Evolutionary conservation across 2,888 invertebrate species (phyloP).

Genomic region (Blastobasis adustella): DNA sequence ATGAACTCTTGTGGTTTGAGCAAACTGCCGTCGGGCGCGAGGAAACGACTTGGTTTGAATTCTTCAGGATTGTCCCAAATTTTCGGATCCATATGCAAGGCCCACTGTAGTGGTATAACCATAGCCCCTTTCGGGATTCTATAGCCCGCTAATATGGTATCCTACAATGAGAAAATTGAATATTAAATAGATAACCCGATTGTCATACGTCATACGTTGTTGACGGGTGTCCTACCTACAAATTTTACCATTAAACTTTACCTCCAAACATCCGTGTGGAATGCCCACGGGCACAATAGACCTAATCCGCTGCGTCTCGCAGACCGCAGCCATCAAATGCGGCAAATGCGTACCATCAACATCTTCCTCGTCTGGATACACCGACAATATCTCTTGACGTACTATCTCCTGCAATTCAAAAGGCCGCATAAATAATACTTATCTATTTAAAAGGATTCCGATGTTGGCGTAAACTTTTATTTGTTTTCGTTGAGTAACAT

Average conservation of each 20-base stretch:
- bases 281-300: slow-evolving; percentile 89
- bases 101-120: slow-evolving; percentile 89
- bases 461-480: no score
- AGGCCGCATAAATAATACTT: background rate
- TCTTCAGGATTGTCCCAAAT: slow-evolving; percentile 80
- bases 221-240: background rate
- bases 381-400: slow-evolving; percentile 70
- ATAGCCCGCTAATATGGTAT: slow-evolving; percentile 76
- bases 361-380: slow-evolving; percentile 68
- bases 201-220: no score
- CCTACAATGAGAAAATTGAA: slow-evolving; percentile 37
- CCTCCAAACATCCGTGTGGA: slow-evolving; percentile 82
- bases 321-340: slow-evolving; percentile 82
- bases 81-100: slow-evolving; percentile 81
- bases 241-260: slow-evolving; percentile 14
- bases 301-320: slow-evolving; percentile 85
- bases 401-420: slow-evolving; percentile 68
- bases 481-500: no score
- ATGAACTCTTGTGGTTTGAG: slow-evolving; percentile 81
- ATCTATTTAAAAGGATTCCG: no score
- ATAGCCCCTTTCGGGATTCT: slow-evolving; percentile 79
- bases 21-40: slow-evolving; percentile 77
- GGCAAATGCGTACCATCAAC: slow-evolving; percentile 74
- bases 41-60: slow-evolving; percentile 82
- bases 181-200: no score